A percentile compares a stretch with the other conserved stretches of the same genome.
These are phyloP conservation scores for Drosophila rhopaloa DNA, from an alignment of 1,140 invertebrate genomes.

Conservation along the genomic window DNA sequence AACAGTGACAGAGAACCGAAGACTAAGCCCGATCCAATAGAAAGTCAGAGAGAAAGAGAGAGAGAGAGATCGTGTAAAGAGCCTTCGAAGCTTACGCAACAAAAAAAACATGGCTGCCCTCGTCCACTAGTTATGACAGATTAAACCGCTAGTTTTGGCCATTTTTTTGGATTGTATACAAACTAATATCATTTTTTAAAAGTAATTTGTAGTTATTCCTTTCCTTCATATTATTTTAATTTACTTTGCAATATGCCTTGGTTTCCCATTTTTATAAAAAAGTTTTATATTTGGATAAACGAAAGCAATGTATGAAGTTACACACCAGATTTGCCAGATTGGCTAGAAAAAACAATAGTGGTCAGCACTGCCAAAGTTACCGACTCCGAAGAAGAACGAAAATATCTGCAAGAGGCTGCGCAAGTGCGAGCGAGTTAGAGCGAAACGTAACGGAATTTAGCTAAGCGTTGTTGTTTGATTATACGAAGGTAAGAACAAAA, in stretches of 20 bases:
- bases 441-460: slow-evolving; percentile 5
- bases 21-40: not conserved
- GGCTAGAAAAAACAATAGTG: not conserved
- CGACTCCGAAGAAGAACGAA: not conserved
- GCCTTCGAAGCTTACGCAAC: not conserved
- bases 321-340: too few species aligned
- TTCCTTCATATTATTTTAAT: too few species aligned
- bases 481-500: not conserved
- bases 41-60: not conserved
- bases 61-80: not conserved
- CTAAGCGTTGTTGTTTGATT: too few species aligned
- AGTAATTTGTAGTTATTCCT: too few species aligned
- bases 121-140: not conserved
- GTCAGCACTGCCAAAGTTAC: not conserved
- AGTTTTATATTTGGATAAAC: too few species aligned
- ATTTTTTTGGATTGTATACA: too few species aligned
- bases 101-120: not conserved
- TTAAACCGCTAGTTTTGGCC: too few species aligned
- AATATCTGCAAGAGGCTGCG: not conserved
- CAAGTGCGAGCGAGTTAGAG: not conserved
- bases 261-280: too few species aligned
- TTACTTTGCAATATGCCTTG: too few species aligned
- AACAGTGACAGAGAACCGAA: not conserved
- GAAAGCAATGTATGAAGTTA: too few species aligned
- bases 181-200: too few species aligned